phyloP scores from a whole-genome alignment of 2,113 vertebrate genomes.

The Protomyctophum bolini region DNA sequence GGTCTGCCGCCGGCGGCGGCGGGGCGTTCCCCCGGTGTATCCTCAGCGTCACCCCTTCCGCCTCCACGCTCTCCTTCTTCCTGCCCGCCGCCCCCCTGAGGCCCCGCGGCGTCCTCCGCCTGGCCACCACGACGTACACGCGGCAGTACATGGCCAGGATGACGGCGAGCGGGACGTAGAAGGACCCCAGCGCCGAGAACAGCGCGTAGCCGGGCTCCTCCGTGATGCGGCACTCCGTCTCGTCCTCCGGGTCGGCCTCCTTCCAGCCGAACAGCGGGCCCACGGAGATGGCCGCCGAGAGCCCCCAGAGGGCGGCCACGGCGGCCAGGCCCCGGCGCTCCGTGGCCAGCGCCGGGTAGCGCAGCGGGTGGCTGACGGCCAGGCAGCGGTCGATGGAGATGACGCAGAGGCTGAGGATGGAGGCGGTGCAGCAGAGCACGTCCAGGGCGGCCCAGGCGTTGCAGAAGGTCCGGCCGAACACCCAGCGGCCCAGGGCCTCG shows the following conservation, averaged over 20 bases:
- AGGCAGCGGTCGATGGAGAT: conserved; percentile 97
- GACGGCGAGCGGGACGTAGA: conserved; percentile 91
- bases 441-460: conserved; percentile 93
- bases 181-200: conserved; percentile 93
- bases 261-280: conserved; percentile 96
- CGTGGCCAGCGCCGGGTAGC: conserved; percentile 88
- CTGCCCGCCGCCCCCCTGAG: conserved; percentile 75
- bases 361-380: conserved; percentile 92
- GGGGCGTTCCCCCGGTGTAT: conserved; percentile 84
- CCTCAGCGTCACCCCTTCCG: conserved; percentile 85
- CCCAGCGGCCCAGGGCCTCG: conserved; percentile 91
- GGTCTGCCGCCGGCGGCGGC: conserved; percentile 6
- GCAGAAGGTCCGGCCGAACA: conserved; percentile 91
- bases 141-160: conserved; percentile 96
- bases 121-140: conserved; percentile 93
- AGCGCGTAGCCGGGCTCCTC: conserved; percentile 92
- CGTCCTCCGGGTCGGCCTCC: conserved; percentile 88
- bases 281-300: conserved; percentile 90
- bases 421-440: conserved; percentile 95
- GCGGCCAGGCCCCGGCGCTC: conserved; percentile 83
- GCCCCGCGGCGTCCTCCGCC: conserved; percentile 80
- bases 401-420: conserved; percentile 93
- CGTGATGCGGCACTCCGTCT: conserved; percentile 89
- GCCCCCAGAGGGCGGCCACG: conserved; percentile 85
- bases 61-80: conserved; percentile 77